Evolutionary conservation across 2,797 vertebrate species (phyloP).

Genomic region (Diplodus sargus): DNA sequence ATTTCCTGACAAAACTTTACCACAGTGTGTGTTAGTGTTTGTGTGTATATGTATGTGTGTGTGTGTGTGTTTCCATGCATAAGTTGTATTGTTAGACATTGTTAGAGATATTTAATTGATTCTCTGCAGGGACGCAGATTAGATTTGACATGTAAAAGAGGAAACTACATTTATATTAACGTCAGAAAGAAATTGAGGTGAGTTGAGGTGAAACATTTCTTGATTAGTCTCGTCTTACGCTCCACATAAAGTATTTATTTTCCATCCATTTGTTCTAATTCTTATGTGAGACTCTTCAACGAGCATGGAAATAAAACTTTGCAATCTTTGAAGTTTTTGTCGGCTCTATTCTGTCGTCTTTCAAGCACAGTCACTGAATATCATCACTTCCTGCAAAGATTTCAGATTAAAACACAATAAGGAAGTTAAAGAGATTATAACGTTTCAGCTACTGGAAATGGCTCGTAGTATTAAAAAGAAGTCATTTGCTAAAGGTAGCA

Average conservation of each 20-base stretch:
- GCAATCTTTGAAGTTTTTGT: too few species aligned
- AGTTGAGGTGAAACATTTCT: too few species aligned
- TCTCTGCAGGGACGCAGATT: not conserved
- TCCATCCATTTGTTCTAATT: too few species aligned
- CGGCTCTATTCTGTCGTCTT: too few species aligned
- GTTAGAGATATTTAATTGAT: not conserved
- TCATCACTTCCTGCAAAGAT: not conserved
- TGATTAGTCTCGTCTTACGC: too few species aligned
- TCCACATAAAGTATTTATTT: too few species aligned
- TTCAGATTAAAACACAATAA: not conserved
- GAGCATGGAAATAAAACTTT: too few species aligned
- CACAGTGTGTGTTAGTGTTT: not conserved
- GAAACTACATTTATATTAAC: too few species aligned
- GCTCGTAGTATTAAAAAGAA: too few species aligned
- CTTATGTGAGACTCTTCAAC: too few species aligned
- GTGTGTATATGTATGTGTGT: not conserved
- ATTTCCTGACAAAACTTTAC: not conserved
- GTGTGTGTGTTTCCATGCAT: slow-evolving; percentile 18
- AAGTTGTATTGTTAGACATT: not conserved
- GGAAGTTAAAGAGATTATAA: not conserved
- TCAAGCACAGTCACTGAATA: not conserved
- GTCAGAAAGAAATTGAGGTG: too few species aligned
- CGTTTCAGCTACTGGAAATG: not conserved
- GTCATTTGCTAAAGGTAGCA: too few species aligned
- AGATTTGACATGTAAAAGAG: not conserved